Percentiles rank a stretch among this genome's conserved stretches.
Evolutionary conservation across 2,888 invertebrate species (phyloP).

Genomic region (Agrotis clavis): DNA sequence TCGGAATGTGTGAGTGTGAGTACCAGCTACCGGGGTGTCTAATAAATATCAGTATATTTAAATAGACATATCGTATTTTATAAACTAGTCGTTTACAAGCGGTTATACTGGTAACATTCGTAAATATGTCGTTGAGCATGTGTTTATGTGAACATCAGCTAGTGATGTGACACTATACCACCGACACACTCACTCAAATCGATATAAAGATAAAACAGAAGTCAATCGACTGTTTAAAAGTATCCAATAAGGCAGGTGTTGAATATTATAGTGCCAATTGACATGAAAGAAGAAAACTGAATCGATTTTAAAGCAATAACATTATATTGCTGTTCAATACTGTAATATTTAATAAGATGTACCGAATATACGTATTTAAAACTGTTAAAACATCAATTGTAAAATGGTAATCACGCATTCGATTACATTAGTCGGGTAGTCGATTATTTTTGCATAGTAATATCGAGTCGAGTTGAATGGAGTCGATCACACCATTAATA

Average conservation of each 20-base stretch:
- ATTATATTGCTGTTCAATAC: slow-evolving; percentile 26
- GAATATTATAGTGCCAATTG: slow-evolving; percentile 46
- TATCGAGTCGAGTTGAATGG: slow-evolving; percentile 45
- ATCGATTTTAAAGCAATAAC: slow-evolving; percentile 52
- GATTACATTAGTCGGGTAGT: slow-evolving; percentile 34
- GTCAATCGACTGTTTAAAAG: slow-evolving; percentile 33
- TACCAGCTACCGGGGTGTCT: slow-evolving; percentile 52
- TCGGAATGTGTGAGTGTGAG: slow-evolving; percentile 46
- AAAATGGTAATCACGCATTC: slow-evolving; percentile 18
- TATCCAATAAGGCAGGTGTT: slow-evolving; percentile 50
- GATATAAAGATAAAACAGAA: slow-evolving; percentile 45
- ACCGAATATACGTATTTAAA: slow-evolving; percentile 20
- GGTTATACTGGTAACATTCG: slow-evolving; percentile 63
- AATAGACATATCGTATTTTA: slow-evolving; percentile 51
- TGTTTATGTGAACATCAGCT: slow-evolving; percentile 53
- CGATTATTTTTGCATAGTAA: slow-evolving; percentile 51
- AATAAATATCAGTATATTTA: slow-evolving; percentile 57
- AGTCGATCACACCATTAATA: slow-evolving; percentile 54
- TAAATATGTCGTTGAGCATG: slow-evolving; percentile 69
- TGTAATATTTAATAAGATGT: slow-evolving; percentile 40
- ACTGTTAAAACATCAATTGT: slow-evolving; percentile 19
- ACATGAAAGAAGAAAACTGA: slow-evolving; percentile 27
- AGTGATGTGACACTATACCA: slow-evolving; percentile 55
- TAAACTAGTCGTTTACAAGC: slow-evolving; percentile 53
- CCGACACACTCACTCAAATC: slow-evolving; percentile 38